Evolutionary conservation across 2,113 vertebrate genomes (phyloP).

Genomic region (Dicentrarchus labrax): DNA sequence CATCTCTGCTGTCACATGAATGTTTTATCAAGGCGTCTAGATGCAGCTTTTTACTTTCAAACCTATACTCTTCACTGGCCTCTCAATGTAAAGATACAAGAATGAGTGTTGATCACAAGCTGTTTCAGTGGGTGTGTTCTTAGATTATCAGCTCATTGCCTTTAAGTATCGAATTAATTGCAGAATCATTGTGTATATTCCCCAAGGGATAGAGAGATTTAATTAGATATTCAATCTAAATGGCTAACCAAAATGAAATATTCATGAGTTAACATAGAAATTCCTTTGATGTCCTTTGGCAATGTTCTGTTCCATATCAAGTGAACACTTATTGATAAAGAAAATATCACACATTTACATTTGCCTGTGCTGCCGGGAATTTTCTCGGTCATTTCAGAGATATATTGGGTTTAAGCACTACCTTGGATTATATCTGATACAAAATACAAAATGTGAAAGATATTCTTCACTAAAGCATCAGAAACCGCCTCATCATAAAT

Average conservation of each 20-base stretch:
- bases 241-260: conserved; percentile 68
- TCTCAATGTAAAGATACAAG: conserved; percentile 44
- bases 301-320: conserved; percentile 51
- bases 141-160: conserved; percentile 64
- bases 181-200: conserved; percentile 72
- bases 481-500: background rate
- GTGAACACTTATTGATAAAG: conserved; percentile 62
- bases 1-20: conserved; percentile 68
- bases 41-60: conserved; percentile 38
- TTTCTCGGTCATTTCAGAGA: background rate
- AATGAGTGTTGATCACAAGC: conserved; percentile 49
- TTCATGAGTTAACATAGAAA: conserved; percentile 67
- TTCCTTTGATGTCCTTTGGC: conserved; percentile 58
- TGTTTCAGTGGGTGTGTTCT: conserved; percentile 46
- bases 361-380: conserved; percentile 17
- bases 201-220: conserved; percentile 62
- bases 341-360: conserved; percentile 62
- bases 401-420: background rate
- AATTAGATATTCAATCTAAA: conserved; percentile 76
- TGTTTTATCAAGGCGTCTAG: conserved; percentile 62
- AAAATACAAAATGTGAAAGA: background rate
- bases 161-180: conserved; percentile 76
- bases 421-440: background rate
- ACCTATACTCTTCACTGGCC: conserved; percentile 1
- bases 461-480: background rate